Evolutionary conservation across 2,113 vertebrate species (phyloP), one percentile per base, ranked within the genome.

Genomic region (Eudyptes chrysolophus): DNA sequence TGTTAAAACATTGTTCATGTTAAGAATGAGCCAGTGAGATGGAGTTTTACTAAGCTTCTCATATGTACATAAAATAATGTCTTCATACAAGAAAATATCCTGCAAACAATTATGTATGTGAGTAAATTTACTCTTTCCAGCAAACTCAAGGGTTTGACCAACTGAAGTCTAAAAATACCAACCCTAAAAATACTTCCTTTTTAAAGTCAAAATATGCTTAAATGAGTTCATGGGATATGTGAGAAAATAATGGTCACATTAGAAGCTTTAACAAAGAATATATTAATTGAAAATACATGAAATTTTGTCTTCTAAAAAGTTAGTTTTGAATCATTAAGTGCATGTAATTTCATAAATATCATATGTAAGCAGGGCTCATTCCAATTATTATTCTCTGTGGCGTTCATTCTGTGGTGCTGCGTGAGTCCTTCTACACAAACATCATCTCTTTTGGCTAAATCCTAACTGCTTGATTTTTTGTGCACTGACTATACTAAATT

Each of bases 261-360:
- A 86, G 97, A 96, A 87, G 3, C 72, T 95, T 93, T 96, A 76
- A 72, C 21, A 96, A 89, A 90, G 29, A 94, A 48, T 79, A 61
- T 44, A 87, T 95, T 79, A 93, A 87, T 92, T 92, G 60, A 92
- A 94, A 97, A 94, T 60, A 83, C 40, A 83, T 86, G 7, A 87
- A 94, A 78, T 89, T 61, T 84, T 93, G 22, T 89, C 51, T 94
- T 77, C 84, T 81, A 82, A 93, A 94, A 95, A 87, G 49, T 92
- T 94, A 69, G 36, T 68, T 97, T 95, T 94, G 65, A 89, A 72
- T 96, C 84, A 54, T 78, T 92, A 81, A 83, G 19, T 88, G 29
- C 32, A 52, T 81, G 60, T 57, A 61, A 84, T 84, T 94, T 75
- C 40, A 62, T 77, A 87, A 70, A 38, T 89, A 71, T 57, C 36